Evolutionary conservation across 2,888 invertebrate species (phyloP), one percentile per base, ranked within the genome.

Genomic region (Diabrotica balteata): DNA sequence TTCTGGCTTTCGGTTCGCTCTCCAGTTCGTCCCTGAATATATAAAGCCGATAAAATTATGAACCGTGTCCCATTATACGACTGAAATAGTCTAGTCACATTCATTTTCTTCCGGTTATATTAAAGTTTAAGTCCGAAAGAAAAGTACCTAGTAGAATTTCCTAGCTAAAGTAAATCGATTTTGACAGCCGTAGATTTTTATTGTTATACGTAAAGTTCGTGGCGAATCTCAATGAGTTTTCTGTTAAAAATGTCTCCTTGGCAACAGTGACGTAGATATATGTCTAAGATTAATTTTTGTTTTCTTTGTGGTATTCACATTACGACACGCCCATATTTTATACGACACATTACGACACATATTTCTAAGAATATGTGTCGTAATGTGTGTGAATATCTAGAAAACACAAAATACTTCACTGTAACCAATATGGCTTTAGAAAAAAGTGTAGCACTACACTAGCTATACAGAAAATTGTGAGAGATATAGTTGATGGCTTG

Each of bases 181-280:
- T 76, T 77, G 77, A 76, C 78, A 77, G 72, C 76, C 78, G 76
- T 80, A 76, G 79, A 78, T 78, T 81, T 80, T 80, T 80, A 80
- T 76, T 78, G 80, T 80, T 80, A 80, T 80, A 76, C 74, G 68
- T 65, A 73, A 80, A 81, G 77, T 80, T 81, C 74, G 79, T 75
- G 76, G 79, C 77, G 80, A 80, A 80, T 81, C 77, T 77, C 78
- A 78, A 81, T 80, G 77, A 76, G 71, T 64, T 68, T 63, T 64
- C 61, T 45, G n/a, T n/a, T 11, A 17, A 6, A 54, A 43, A 54
- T 32, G 54, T 57, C 44, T 8, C 4, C 17, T 57, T 8, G 7
- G 9, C 9, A 8, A 4, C 55, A 57, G 55, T 57, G 45, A 45
- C 9, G 55, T 32, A 51, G 51, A 32, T 32, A 32, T 5, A 32